Evolutionary conservation across 2,888 invertebrate genomes (phyloP).

Genomic region (Aphodius sticticus): DNA sequence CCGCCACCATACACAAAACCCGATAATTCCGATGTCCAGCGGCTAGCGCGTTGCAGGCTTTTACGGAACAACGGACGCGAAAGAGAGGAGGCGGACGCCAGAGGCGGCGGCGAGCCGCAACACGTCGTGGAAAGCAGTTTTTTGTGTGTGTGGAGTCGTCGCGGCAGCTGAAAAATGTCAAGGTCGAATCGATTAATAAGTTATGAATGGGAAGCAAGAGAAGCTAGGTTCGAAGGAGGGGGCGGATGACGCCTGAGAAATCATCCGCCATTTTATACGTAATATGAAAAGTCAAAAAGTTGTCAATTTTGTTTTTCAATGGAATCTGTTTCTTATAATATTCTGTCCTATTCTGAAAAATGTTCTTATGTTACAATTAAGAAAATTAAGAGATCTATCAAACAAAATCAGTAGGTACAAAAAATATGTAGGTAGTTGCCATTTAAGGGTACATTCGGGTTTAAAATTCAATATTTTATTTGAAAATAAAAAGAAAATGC

Average conservation of each 20-base stretch:
- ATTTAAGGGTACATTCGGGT: too few relatives aligned
- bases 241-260: background rate
- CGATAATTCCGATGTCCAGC: constrained; percentile 12
- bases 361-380: too few relatives aligned
- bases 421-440: too few relatives aligned
- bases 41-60: constrained; percentile 32
- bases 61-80: constrained; percentile 43
- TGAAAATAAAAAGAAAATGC: too few relatives aligned
- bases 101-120: constrained; percentile 37
- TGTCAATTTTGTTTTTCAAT: too few relatives aligned
- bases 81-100: constrained; percentile 35
- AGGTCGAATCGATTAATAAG: constrained; percentile 60
- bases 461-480: too few relatives aligned
- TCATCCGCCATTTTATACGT: too few relatives aligned
- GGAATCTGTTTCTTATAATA: too few relatives aligned
- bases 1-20: background rate
- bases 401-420: too few relatives aligned
- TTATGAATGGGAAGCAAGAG: constrained; percentile 53
- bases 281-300: too few relatives aligned
- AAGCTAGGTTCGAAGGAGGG: background rate
- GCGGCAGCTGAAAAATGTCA: constrained; percentile 55
- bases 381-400: too few relatives aligned
- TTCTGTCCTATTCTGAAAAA: too few relatives aligned
- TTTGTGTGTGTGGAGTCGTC: constrained; percentile 40
- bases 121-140: constrained; percentile 49